Conservation (phyloP, 2,888 invertebrate species). For the Stratiomys singularior region DNA sequence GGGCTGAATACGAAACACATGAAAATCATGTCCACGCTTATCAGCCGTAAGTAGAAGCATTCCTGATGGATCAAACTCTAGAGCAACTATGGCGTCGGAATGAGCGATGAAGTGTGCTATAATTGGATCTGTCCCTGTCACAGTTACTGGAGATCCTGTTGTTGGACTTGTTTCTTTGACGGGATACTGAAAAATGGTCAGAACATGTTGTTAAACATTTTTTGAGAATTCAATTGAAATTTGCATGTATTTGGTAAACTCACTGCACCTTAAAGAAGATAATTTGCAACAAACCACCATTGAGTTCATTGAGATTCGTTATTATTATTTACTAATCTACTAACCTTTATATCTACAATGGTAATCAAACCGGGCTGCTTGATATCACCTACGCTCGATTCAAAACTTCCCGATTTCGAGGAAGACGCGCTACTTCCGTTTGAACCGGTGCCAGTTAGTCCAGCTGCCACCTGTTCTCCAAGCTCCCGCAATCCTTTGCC, state of each 20-base stretch:
- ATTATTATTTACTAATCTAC: no score
- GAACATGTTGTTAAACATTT: no score
- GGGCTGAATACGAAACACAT: slow-evolving; percentile 93
- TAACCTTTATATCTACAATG: slow-evolving; percentile 83
- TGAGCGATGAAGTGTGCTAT: slow-evolving; percentile 91
- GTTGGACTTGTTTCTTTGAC: slow-evolving; percentile 64
- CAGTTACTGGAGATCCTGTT: slow-evolving; percentile 60
- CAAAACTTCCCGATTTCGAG: slow-evolving; percentile 67
- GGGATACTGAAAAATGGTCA: slow-evolving; percentile 57
- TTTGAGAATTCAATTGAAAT: no score
- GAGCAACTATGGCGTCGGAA: slow-evolving; percentile 86
- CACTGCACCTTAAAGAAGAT: no score
- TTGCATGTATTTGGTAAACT: no score
- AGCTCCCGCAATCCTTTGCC: slow-evolving; percentile 90
- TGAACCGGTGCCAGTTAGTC: slow-evolving; percentile 75
- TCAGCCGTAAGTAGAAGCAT: slow-evolving; percentile 91
- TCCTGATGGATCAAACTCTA: slow-evolving; percentile 92
- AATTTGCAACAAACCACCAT: no score
- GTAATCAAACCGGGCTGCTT: slow-evolving; percentile 90
- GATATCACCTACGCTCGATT: slow-evolving; percentile 67
- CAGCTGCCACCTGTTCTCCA: slow-evolving; percentile 92
- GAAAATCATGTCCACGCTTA: slow-evolving; percentile 92
- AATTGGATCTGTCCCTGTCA: slow-evolving; percentile 74
- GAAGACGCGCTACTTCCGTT: slow-evolving; percentile 55
- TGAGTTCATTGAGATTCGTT: no score